A percentile compares a stretch with the other conserved stretches of the same genome.
Evolutionary conservation across 2,113 vertebrate species (phyloP).

Genomic region (Fukomys damarensis): DNA sequence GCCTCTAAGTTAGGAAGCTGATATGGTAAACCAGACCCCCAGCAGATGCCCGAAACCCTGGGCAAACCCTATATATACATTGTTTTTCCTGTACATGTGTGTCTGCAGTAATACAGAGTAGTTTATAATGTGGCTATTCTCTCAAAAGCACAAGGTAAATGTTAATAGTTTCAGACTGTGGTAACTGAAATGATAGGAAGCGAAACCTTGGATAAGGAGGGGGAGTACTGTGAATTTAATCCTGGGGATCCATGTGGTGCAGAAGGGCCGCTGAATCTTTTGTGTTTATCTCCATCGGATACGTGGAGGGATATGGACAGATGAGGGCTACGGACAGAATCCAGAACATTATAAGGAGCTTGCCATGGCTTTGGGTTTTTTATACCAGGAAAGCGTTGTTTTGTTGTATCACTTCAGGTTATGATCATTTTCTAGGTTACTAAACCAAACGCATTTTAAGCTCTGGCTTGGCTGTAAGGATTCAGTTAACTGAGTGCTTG

Average conservation of each 20-base stretch:
- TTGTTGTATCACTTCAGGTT: not conserved
- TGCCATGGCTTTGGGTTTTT: not conserved
- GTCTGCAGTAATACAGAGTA: not conserved
- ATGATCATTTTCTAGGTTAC: not conserved
- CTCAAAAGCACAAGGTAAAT: not conserved
- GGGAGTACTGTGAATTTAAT: not conserved
- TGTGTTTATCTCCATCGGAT: slow-evolving; percentile 7
- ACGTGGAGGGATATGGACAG: too few relatives aligned
- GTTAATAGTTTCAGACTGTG: not conserved
- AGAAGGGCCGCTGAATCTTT: not conserved
- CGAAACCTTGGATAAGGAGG: not conserved
- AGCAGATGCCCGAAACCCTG: not conserved
- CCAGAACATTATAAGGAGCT: not conserved
- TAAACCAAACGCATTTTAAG: not conserved
- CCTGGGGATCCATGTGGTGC: not conserved
- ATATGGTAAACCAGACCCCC: not conserved
- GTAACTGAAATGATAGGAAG: not conserved
- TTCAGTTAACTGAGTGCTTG: not conserved
- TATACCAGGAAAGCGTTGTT: not conserved
- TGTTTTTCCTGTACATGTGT: not conserved
- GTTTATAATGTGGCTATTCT: not conserved
- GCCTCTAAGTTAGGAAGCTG: not conserved
- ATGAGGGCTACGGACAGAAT: not conserved
- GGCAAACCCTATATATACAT: too few relatives aligned
- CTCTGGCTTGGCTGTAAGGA: not conserved